These are phyloP conservation scores for Ametastegia equiseti DNA, from an alignment of 2,888 invertebrate genomes.

Conservation along the genomic window DNA sequence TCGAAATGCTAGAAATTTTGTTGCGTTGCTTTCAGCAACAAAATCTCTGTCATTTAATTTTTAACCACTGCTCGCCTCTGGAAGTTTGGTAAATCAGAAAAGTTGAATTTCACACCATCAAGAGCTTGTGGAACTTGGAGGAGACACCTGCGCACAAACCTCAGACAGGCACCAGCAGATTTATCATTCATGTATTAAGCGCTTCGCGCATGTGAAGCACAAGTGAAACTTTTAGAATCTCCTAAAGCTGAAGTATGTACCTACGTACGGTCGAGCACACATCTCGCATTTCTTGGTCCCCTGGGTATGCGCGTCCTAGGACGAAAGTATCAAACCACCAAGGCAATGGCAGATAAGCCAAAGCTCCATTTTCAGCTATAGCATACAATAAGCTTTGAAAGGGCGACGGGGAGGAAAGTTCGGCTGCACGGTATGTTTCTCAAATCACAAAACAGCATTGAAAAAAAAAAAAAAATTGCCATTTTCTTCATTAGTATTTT, in stretches of 20 bases:
- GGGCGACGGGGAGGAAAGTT: too few species aligned
- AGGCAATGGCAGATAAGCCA: not conserved
- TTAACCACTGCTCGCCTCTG: not conserved
- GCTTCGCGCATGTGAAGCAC: slow-evolving; percentile 44
- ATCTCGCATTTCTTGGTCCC: slow-evolving; percentile 67
- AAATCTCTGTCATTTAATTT: not conserved
- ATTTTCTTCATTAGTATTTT: too few species aligned
- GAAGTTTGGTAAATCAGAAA: not conserved
- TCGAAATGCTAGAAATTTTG: too few species aligned
- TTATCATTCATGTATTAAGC: slow-evolving; percentile 36
- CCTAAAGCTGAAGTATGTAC: slow-evolving; percentile 57
- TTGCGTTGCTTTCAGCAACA: not conserved
- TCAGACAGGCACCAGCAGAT: slow-evolving; percentile 15
- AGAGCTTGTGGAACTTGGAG: not conserved
- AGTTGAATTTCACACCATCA: slow-evolving; percentile 21
- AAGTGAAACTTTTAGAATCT: slow-evolving; percentile 68
- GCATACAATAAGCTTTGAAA: not conserved
- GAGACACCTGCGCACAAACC: not conserved
- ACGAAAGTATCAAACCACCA: not conserved
- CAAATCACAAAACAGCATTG: too few species aligned
- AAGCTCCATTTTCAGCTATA: not conserved
- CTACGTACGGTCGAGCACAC: slow-evolving; percentile 58
- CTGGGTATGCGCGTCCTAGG: slow-evolving; percentile 46
- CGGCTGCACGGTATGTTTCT: too few species aligned
- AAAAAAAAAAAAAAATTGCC: too few species aligned